Percentiles rank a stretch among this genome's conserved stretches.
These are phyloP conservation scores for Thymelicus lineola DNA, from an alignment of 2,888 invertebrate genomes.

Conservation along the genomic window DNA sequence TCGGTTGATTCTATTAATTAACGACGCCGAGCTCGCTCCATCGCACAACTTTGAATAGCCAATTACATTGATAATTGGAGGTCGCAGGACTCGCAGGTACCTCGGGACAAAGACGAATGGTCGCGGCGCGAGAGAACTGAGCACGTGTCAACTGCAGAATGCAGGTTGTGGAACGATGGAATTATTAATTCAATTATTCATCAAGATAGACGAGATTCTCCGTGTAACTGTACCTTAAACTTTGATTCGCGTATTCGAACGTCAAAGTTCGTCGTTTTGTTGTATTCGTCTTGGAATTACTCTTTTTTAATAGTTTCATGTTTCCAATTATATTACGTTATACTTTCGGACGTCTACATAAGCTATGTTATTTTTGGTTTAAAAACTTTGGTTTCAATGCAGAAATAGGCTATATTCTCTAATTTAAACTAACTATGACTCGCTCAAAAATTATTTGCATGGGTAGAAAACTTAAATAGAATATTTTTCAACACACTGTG, in stretches of 20 bases:
- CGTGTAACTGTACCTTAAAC: background rate
- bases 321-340: no score
- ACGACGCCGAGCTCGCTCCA: slow-evolving; percentile 72
- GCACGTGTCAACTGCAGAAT: slow-evolving; percentile 38
- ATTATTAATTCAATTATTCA: slow-evolving; percentile 39
- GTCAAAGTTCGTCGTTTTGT: no score
- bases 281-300: no score
- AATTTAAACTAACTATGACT: no score
- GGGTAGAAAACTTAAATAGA: no score
- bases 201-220: slow-evolving; percentile 10
- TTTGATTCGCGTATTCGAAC: background rate
- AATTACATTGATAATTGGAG: slow-evolving; percentile 83
- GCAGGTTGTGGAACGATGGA: slow-evolving; percentile 32
- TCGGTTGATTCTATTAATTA: slow-evolving; percentile 81
- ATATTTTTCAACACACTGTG: no score
- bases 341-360: no score
- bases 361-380: no score
- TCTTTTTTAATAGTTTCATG: no score
- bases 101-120: slow-evolving; percentile 65
- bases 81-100: slow-evolving; percentile 82
- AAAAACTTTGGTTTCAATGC: no score
- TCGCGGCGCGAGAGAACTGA: slow-evolving; percentile 43
- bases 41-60: slow-evolving; percentile 79
- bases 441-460: no score
- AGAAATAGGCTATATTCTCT: no score